Evolutionary conservation across 2,113 vertebrate genomes (phyloP).

Genomic region (Proterorhinus semilunaris): DNA sequence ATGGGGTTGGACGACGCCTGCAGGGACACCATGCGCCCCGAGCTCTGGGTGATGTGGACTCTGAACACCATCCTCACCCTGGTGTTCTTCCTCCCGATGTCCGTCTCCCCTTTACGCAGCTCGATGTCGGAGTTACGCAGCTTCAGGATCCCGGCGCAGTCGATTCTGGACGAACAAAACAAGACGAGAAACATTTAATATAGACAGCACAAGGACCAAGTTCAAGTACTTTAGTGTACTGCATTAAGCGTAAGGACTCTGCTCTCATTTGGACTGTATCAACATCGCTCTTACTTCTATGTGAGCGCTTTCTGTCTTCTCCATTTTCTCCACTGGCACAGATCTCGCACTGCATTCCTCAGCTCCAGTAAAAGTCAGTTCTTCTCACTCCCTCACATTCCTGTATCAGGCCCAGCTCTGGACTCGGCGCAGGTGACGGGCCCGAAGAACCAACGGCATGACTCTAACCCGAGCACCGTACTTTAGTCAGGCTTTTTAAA

Average conservation of each 20-base stretch:
- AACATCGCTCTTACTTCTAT: conserved; percentile 13
- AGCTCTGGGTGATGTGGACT: conserved; percentile 86
- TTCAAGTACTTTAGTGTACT: too few species aligned
- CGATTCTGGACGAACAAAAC: conserved; percentile 76
- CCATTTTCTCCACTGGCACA: conserved; percentile 30
- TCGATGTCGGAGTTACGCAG: conserved; percentile 95
- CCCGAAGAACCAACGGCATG: conserved; percentile 47
- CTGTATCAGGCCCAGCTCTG: conserved; percentile 42
- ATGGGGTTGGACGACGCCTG: conserved; percentile 92
- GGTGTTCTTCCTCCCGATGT: conserved; percentile 95
- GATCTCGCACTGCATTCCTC: conserved; percentile 54
- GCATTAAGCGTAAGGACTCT: too few species aligned
- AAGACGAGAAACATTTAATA: background rate
- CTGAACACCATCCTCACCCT: conserved; percentile 92
- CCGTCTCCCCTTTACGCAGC: conserved; percentile 92
- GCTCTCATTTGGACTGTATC: background rate
- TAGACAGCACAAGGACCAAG: too few species aligned
- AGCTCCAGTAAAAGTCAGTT: conserved; percentile 52
- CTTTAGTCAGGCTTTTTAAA: too few species aligned
- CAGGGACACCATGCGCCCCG: conserved; percentile 84
- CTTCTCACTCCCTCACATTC: conserved; percentile 65
- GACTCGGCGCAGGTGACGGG: conserved; percentile 61
- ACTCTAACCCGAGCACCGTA: background rate
- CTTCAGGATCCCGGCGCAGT: conserved; percentile 94
- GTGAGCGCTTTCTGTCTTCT: conserved; percentile 24